phyloP scores from a whole-genome alignment of 2,113 vertebrate genomes.

The Tapirus terrestris region DNA sequence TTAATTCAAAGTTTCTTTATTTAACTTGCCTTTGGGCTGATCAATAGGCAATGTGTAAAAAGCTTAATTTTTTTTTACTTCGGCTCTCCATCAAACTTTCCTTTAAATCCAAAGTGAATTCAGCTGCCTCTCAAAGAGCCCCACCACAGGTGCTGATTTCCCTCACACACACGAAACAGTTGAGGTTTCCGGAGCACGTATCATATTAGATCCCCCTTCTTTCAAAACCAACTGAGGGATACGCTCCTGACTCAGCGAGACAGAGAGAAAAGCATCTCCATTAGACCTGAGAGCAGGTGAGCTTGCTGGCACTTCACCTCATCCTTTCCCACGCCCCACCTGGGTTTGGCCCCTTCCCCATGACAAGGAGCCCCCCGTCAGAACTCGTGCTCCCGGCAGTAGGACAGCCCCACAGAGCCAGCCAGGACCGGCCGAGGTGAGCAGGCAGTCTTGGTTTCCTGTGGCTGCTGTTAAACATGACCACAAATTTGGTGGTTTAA shows the following conservation, averaged over 20 bases:
- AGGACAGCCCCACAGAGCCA: neutral
- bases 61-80: too few species aligned
- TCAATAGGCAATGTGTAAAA: too few species aligned
- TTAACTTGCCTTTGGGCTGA: too few species aligned
- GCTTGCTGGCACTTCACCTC: neutral
- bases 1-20: too few species aligned
- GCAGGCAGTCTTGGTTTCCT: neutral
- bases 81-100: too few species aligned
- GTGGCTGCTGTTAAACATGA: neutral
- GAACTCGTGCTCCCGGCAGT: accelerated
- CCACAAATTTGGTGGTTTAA: neutral
- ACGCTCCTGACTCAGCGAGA: neutral
- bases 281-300: neutral
- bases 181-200: neutral
- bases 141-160: neutral
- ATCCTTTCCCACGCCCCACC: accelerated
- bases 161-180: neutral
- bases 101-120: too few species aligned
- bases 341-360: accelerated
- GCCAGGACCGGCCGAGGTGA: accelerated
- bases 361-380: accelerated
- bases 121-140: too few species aligned
- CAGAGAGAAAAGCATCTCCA: neutral
- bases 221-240: neutral
- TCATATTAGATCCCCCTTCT: neutral